phyloP scores from a whole-genome alignment of 2,888 invertebrate species.

The Poecilus cupreus region DNA sequence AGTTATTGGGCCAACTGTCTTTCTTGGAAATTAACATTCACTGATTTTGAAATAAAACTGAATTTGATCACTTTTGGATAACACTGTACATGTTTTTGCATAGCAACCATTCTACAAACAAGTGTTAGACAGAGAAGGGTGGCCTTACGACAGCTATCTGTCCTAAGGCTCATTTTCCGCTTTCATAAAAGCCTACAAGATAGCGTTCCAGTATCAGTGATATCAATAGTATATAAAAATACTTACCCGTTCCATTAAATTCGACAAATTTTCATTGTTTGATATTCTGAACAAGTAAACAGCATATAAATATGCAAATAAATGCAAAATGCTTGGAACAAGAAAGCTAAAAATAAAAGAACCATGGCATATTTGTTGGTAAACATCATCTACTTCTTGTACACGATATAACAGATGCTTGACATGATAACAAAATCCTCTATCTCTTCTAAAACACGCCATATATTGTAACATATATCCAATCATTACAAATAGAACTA shows the following conservation, averaged over 20 bases:
- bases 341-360: slow-evolving; percentile 83
- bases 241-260: slow-evolving; percentile 86
- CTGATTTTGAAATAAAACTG: too few relatives aligned
- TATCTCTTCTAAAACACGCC: slow-evolving; percentile 84
- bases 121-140: too few relatives aligned
- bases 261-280: slow-evolving; percentile 88
- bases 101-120: too few relatives aligned
- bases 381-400: slow-evolving; percentile 64
- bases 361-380: slow-evolving; percentile 81
- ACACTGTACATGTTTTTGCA: too few relatives aligned
- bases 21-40: too few relatives aligned
- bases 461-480: slow-evolving; percentile 87
- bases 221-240: background rate
- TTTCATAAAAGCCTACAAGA: too few relatives aligned
- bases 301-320: slow-evolving; percentile 83
- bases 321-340: slow-evolving; percentile 83
- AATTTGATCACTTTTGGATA: too few relatives aligned
- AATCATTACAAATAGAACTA: slow-evolving; percentile 79
- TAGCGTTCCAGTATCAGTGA: too few relatives aligned
- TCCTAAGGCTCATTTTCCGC: too few relatives aligned
- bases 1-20: too few relatives aligned
- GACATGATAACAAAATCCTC: slow-evolving; percentile 81
- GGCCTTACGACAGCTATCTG: too few relatives aligned
- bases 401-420: slow-evolving; percentile 63
- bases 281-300: slow-evolving; percentile 83